Base-by-base conservation (phyloP, 2,797 vertebrate genomes). In the Phalloptychus januarius region DNA sequence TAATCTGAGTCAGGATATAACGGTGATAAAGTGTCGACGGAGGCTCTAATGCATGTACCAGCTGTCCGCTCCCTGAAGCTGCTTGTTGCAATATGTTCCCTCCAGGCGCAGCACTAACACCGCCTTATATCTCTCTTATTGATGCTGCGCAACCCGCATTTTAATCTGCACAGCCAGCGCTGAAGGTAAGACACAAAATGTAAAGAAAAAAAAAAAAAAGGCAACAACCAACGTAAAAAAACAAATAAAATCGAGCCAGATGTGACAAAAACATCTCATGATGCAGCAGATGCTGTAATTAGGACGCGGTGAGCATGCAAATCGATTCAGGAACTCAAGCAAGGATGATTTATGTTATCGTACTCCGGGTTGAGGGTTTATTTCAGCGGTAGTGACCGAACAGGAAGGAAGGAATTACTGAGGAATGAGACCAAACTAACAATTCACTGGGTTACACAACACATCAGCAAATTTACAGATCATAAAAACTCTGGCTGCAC, bases 51-150 rank as follows among this genome's bases (percentile, higher is more conserved):
- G 63, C 72, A 13, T 72, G 74, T 70, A 79, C 82, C 76, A 79
- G 65, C 40, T 40, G 78, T 81, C 83, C 75, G 74, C 45, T 71
- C 38, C 42, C 40, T 87, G 77, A 85, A 46, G 72, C 71, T 74
- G 82, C 78, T 54, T 79, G n/a, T 75, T 79, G 81, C 79, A 85
- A 76, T 86, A 83, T 82, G 78, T 82, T 79, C 52, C 78, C 74
- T 82, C 76, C 79, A 82, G 86, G 76, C 28, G 31, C 48, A 70
- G 76, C 67, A 74, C 56, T 36, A 74, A 84, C 86, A 85, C 36
- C 20, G 20, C 44, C 44, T 36, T 46, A 75, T 15, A 61, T 83
- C 81, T 79, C 79, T 71, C 72, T 56, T 75, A 71, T 71, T 40
- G 58, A 80, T 80, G 77, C 78, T 84, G 77, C 77, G 86, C 71